Conservation (phyloP, 2,888 invertebrate species). For the Clanis bilineata region DNA sequence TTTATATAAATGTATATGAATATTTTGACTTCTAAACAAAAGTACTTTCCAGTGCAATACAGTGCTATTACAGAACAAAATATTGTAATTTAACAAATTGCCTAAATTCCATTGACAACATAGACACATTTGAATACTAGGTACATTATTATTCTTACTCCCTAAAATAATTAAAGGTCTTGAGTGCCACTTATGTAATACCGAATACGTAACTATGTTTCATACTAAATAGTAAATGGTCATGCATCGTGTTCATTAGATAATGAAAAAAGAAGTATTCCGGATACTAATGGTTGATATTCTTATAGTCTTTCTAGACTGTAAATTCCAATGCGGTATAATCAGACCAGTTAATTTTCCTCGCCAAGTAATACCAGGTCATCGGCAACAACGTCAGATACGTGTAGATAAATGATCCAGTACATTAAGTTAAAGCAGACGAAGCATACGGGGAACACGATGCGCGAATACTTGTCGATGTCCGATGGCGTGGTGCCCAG, state of each 20-base stretch:
- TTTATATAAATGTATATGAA: background rate
- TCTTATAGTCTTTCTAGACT: too few relatives aligned
- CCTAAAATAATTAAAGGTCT: slow-evolving; percentile 33
- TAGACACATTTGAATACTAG: slow-evolving; percentile 34
- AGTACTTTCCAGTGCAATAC: background rate
- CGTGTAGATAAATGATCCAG: slow-evolving; percentile 98
- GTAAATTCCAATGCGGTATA: slow-evolving; percentile 25
- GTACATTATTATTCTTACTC: slow-evolving; percentile 28
- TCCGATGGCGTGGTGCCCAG: slow-evolving; percentile 97
- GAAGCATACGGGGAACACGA: slow-evolving; percentile 99
- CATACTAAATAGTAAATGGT: background rate
- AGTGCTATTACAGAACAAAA: background rate
- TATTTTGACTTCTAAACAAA: background rate
- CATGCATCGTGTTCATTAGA: background rate
- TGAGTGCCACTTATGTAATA: slow-evolving; percentile 38
- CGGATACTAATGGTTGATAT: slow-evolving; percentile 19
- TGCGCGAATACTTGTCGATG: slow-evolving; percentile 99
- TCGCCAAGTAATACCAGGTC: slow-evolving; percentile 91
- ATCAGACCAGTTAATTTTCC: slow-evolving; percentile 50
- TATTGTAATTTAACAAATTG: background rate
- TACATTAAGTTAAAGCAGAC: slow-evolving; percentile 99
- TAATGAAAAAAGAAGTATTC: background rate
- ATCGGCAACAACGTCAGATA: slow-evolving; percentile 96
- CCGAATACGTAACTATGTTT: slow-evolving; percentile 18
- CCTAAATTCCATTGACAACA: slow-evolving; percentile 23